These are phyloP conservation scores for Gallinago solitaria DNA, from an alignment of 2,797 vertebrate species.

Conservation along the genomic window DNA sequence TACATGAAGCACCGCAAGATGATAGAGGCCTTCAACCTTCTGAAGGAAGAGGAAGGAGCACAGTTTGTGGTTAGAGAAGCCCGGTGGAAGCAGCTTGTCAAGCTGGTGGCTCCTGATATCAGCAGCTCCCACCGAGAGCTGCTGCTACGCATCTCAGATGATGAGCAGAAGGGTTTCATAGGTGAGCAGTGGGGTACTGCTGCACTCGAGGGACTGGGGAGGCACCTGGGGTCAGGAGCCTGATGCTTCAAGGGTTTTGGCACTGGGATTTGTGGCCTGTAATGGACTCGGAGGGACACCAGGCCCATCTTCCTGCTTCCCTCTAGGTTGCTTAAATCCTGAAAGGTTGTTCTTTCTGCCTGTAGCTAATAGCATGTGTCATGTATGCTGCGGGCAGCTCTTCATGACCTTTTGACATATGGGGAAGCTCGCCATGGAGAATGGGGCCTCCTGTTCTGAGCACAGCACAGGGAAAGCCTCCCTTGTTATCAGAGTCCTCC, in stretches of 20 bases:
- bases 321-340: neutral
- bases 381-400: neutral
- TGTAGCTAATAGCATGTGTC: neutral
- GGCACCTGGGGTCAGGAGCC: neutral
- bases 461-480: neutral
- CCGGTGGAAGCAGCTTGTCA: slow-evolving; percentile 84
- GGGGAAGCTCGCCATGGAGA: neutral
- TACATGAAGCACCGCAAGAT: slow-evolving; percentile 91
- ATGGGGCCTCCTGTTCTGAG: neutral
- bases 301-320: neutral
- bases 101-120: slow-evolving; percentile 83
- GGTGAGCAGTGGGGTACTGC: slow-evolving; percentile 74
- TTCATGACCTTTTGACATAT: neutral
- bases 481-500: neutral
- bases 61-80: slow-evolving; percentile 80
- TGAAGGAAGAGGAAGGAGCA: slow-evolving; percentile 81
- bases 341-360: neutral
- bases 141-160: slow-evolving; percentile 85
- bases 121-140: slow-evolving; percentile 86
- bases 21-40: slow-evolving; percentile 85
- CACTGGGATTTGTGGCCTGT: neutral
- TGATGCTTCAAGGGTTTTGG: neutral
- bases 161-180: slow-evolving; percentile 81
- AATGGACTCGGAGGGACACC: neutral
- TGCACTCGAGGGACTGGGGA: neutral